Evolutionary conservation across 2,888 invertebrate species (phyloP).

Genomic region (Zhengitettix transpicula): DNA sequence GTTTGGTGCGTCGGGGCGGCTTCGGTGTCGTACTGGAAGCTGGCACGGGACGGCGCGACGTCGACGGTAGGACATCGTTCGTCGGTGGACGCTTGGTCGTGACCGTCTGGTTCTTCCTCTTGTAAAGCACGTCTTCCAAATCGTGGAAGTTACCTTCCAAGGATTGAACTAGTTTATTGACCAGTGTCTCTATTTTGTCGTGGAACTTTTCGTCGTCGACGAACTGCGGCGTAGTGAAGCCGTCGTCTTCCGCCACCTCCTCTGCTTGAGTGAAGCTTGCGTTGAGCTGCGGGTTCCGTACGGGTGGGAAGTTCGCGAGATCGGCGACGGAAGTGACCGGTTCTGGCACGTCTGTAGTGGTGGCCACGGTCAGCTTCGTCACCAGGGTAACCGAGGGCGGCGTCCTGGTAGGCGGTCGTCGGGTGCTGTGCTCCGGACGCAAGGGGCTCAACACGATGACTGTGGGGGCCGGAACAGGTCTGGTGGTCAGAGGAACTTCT

Average conservation of each 20-base stretch:
- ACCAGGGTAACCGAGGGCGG: background rate
- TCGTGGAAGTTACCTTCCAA: constrained; percentile 70
- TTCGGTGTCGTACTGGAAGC: constrained; percentile 17
- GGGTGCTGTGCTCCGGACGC: constrained; percentile 8
- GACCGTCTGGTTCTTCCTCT: constrained; percentile 13
- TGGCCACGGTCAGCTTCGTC: constrained; percentile 14
- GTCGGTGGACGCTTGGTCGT: constrained; percentile 15
- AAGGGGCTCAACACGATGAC: constrained; percentile 38
- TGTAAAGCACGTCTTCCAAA: constrained; percentile 57
- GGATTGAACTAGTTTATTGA: constrained; percentile 68
- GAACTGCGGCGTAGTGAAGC: constrained; percentile 61
- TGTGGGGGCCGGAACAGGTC: constrained; percentile 28
- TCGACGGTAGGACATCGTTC: background rate
- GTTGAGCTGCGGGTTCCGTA: constrained; percentile 66
- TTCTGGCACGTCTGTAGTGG: background rate
- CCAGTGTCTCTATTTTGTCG: constrained; percentile 65
- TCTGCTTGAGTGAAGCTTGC: constrained; percentile 39
- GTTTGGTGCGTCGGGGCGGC: constrained; percentile 21
- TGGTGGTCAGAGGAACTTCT: background rate
- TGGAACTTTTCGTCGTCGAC: constrained; percentile 58
- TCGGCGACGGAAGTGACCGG: constrained; percentile 30
- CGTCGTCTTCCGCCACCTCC: constrained; percentile 29
- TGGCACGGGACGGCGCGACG: constrained; percentile 2
- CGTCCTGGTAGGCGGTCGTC: background rate
- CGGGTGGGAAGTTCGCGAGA: constrained; percentile 66